Base-by-base conservation (phyloP, 1,140 invertebrate genomes). In the Hylaeus anthracinus region DNA sequence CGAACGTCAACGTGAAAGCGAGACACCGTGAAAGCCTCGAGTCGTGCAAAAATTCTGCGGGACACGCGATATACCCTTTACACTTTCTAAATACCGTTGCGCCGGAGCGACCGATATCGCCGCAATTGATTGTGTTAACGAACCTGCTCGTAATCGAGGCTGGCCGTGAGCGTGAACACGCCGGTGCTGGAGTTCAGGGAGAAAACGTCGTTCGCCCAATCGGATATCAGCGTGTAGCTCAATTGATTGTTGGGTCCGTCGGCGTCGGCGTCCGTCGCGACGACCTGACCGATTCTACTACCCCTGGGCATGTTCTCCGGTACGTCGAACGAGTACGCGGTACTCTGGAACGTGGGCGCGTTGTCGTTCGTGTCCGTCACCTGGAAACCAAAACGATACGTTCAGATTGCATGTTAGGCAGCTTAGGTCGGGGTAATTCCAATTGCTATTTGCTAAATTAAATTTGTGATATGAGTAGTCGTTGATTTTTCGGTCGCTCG, bases 171-270 rank as follows among this genome's bases (percentile, higher is more conserved):
- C 5, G 97, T 98, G 90, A 99, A 97, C 14, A 97, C 95, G 55
- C 98, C 98, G 12, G 96, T 98, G 88, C 97, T 96, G 2, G 97
- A 96, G 94, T 99, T 98, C 70, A 99, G 94, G 1, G 97, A 97
- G 92, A 99, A 99, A 0, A 98, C 97, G 89, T 98, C 97, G 90
- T 98, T 98, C 61, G 97, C 97, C 97, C 98, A 99, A 87, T 99
- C 98, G 67, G 97, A 97, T 89, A 99, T 95, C 71, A 98, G 96
- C 2, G 96, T 96, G 93, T 98, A 98, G 15, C 96, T 97, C 5
- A 98, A 94, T 89, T 98, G 96, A 37, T 98, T 97, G 93, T 99
- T 99, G 45, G 95, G 94, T 5, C 97, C 98, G 72, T 96, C 94
- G 10, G 96, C 94, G 90, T 99, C 98, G 10, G 95, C 94, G 92